Conservation (phyloP, 2,113 vertebrate species). For the Phycodurus eques region DNA sequence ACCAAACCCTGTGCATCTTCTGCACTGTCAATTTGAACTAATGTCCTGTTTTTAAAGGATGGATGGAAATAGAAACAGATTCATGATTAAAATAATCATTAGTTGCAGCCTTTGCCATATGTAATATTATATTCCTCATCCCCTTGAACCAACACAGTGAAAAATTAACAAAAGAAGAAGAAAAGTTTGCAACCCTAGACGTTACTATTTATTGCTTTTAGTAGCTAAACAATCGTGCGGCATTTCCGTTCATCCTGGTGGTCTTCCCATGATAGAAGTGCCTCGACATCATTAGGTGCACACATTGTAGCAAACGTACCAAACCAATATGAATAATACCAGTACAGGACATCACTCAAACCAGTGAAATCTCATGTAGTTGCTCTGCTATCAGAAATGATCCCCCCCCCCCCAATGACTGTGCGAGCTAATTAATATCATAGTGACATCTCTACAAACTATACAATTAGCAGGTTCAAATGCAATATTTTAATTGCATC, state of each 20-base stretch:
- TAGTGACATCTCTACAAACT: slow-evolving; percentile 40
- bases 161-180: neutral
- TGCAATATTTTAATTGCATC: slow-evolving; percentile 78
- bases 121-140: too few relatives aligned
- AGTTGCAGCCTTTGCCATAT: too few relatives aligned
- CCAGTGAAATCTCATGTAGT: neutral
- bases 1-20: too few relatives aligned
- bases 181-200: neutral
- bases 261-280: slow-evolving; percentile 35
- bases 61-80: too few relatives aligned
- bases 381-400: neutral
- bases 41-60: too few relatives aligned
- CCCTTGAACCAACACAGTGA: too few relatives aligned
- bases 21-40: too few relatives aligned
- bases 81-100: too few relatives aligned
- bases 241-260: neutral
- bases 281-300: slow-evolving; percentile 43
- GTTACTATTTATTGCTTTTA: slow-evolving; percentile 58
- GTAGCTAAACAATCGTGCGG: neutral
- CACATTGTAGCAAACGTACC: slow-evolving; percentile 38
- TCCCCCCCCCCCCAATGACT: slow-evolving; percentile 22
- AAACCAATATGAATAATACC: slow-evolving; percentile 18
- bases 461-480: slow-evolving; percentile 59
- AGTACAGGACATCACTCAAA: neutral
- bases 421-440: slow-evolving; percentile 14